Conservation (phyloP, 2,797 vertebrate genomes). For the Manis pentadactyla region DNA sequence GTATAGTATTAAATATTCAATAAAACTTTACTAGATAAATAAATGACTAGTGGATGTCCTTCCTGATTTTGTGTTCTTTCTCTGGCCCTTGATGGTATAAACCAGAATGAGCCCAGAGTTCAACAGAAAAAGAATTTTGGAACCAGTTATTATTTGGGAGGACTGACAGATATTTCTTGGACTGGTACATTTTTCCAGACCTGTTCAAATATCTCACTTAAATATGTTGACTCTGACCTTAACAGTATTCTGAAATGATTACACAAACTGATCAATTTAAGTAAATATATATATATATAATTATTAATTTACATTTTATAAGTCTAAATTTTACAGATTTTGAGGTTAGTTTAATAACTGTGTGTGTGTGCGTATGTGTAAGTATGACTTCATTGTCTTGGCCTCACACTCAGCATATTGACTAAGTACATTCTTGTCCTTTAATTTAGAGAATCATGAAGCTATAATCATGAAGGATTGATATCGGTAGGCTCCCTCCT, state of each 20-base stretch:
- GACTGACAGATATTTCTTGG: not conserved
- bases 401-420: not conserved
- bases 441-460: not conserved
- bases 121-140: not conserved
- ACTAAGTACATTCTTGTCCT: not conserved
- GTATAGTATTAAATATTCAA: not conserved
- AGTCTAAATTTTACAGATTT: not conserved
- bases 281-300: not conserved
- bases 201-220: not conserved
- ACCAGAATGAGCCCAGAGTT: not conserved
- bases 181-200: not conserved
- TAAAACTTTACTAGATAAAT: constrained; percentile 37
- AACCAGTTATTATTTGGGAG: not conserved
- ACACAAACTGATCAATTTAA: not conserved
- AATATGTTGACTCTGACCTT: not conserved
- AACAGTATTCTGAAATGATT: not conserved
- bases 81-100: not conserved
- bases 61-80: constrained; percentile 5
- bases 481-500: accelerated
- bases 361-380: not conserved
- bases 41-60: not conserved
- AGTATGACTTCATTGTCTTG: not conserved
- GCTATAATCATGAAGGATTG: not conserved
- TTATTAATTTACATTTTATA: not conserved
- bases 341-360: not conserved